Conservation (phyloP, 2,113 vertebrate genomes). For the Cavia porcellus region DNA sequence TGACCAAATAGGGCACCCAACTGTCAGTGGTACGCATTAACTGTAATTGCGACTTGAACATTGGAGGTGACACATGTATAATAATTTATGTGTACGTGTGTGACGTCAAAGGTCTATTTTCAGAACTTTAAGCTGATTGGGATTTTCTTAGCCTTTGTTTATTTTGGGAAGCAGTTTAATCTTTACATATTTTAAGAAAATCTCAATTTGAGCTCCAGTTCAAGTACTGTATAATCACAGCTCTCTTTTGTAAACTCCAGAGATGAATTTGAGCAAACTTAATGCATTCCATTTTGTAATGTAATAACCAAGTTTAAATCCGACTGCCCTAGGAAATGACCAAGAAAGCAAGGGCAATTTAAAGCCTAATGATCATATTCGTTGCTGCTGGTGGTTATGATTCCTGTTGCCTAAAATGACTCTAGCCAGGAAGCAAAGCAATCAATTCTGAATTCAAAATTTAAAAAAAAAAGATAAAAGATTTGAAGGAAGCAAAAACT, state of each 20-base stretch:
- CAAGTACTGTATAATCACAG: slow-evolving; percentile 60
- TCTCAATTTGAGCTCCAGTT: slow-evolving; percentile 68
- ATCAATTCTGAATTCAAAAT: slow-evolving; percentile 43
- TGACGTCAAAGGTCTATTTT: slow-evolving; percentile 60
- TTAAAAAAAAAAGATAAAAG: not conserved
- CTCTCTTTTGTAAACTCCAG: slow-evolving; percentile 61
- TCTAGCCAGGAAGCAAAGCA: slow-evolving; percentile 42
- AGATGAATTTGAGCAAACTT: slow-evolving; percentile 72
- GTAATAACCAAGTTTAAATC: slow-evolving; percentile 75
- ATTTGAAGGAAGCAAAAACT: not conserved
- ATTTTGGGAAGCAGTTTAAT: slow-evolving; percentile 71
- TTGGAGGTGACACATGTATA: not conserved
- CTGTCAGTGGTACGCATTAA: not conserved
- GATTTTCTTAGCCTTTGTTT: slow-evolving; percentile 75
- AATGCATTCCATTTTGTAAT: slow-evolving; percentile 74
- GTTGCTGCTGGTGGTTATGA: slow-evolving; percentile 45
- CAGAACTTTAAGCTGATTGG: slow-evolving; percentile 45
- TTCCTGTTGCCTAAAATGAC: slow-evolving; percentile 40
- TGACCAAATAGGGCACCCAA: not conserved
- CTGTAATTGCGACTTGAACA: not conserved
- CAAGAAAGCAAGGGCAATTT: slow-evolving; percentile 67
- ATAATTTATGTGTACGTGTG: not conserved
- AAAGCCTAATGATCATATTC: slow-evolving; percentile 76
- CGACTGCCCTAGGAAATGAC: slow-evolving; percentile 58
- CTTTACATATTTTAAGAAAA: slow-evolving; percentile 75